Evolutionary conservation across 1,140 invertebrate species (phyloP).

Genomic region (Euura saliciscinereae): DNA sequence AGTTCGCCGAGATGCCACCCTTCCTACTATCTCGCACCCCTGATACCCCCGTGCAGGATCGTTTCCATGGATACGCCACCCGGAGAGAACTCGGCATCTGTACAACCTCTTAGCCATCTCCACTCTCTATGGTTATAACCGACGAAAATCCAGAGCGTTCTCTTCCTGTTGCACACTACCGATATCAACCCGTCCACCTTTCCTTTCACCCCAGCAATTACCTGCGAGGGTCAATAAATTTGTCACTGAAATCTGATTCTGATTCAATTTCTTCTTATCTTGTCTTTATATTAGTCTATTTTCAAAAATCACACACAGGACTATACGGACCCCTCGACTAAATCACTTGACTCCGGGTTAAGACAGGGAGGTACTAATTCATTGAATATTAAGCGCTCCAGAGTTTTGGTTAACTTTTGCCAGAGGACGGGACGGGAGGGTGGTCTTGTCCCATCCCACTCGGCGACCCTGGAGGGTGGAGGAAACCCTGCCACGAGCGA

Average conservation of each 20-base stretch:
- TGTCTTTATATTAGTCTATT: no score
- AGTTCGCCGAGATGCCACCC: no score
- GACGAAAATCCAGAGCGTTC: not conserved
- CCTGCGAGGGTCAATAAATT: no score
- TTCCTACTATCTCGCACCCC: no score
- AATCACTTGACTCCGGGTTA: no score
- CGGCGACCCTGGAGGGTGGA: not conserved
- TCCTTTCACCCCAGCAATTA: not conserved
- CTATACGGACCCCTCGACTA: no score
- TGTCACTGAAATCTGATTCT: no score
- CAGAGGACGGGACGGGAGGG: not conserved
- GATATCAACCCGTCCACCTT: not conserved
- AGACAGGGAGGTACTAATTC: not conserved
- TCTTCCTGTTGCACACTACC: no score
- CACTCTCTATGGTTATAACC: not conserved
- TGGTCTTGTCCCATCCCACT: not conserved
- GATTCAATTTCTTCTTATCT: no score
- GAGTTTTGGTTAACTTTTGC: not conserved
- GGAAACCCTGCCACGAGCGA: conserved; percentile 2
- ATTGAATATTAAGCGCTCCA: conserved; percentile 5
- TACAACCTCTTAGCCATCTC: conserved; percentile 5
- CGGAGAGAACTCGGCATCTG: not conserved
- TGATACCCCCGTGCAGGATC: not conserved
- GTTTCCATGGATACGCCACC: conserved; percentile 6
- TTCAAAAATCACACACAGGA: no score